phyloP scores from a whole-genome alignment of 2,888 invertebrate species.

The Idaea aversata region DNA sequence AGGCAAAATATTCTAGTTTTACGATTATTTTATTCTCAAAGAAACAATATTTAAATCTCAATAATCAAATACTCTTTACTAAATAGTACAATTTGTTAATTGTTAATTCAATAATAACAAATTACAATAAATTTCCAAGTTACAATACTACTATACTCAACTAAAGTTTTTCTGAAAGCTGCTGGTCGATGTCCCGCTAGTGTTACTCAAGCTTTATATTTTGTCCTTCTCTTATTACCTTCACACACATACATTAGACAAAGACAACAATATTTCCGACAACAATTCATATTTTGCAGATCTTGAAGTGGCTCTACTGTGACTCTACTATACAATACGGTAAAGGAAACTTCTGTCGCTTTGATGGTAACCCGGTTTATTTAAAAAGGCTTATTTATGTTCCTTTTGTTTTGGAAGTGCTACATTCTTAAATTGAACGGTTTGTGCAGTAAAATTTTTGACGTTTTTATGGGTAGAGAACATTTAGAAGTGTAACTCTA shows the following conservation, averaged over 20 bases:
- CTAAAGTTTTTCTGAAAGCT: slow-evolving; percentile 76
- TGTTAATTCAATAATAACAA: slow-evolving; percentile 10
- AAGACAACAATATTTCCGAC: slow-evolving; percentile 46
- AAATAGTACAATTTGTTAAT: neutral
- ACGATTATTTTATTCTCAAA: too few relatives aligned
- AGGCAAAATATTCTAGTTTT: too few relatives aligned
- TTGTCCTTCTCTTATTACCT: slow-evolving; percentile 41
- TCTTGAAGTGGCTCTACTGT: slow-evolving; percentile 68
- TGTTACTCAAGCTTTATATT: slow-evolving; percentile 59
- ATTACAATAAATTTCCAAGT: slow-evolving; percentile 43
- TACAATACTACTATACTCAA: slow-evolving; percentile 47
- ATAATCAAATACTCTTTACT: neutral
- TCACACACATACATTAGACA: slow-evolving; percentile 47
- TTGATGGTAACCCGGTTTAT: slow-evolving; percentile 50
- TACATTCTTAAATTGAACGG: slow-evolving; percentile 36
- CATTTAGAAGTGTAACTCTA: slow-evolving; percentile 51
- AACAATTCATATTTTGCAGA: slow-evolving; percentile 60
- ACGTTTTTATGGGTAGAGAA: slow-evolving; percentile 52
- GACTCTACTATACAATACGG: slow-evolving; percentile 58
- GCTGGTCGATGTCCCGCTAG: slow-evolving; percentile 80
- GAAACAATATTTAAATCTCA: neutral
- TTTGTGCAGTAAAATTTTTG: slow-evolving; percentile 43
- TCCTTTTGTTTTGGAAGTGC: slow-evolving; percentile 27
- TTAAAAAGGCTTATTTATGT: slow-evolving; percentile 40
- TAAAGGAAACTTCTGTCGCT: slow-evolving; percentile 57